Evolutionary conservation across 2,888 invertebrate species (phyloP).

Genomic region (Baccha elongata): DNA sequence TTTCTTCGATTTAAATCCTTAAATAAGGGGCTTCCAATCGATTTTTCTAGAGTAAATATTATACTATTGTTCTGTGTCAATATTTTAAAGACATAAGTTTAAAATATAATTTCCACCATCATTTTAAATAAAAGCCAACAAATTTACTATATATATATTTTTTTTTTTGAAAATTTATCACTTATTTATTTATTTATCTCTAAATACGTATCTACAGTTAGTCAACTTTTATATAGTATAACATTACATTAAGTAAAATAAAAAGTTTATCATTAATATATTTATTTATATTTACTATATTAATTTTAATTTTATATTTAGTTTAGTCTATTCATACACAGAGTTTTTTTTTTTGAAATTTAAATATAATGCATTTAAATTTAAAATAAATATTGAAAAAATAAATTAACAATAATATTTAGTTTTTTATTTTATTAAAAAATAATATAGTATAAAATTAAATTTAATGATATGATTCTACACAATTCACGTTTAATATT

Average conservation of each 20-base stretch:
- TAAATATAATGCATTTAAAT: slow-evolving; percentile 10
- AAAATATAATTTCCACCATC: too few relatives aligned
- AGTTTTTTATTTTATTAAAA: slow-evolving; percentile 5
- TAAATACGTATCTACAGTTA: slow-evolving; percentile 73
- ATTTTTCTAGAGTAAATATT: too few relatives aligned
- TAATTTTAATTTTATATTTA: slow-evolving; percentile 40
- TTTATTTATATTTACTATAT: slow-evolving; percentile 21
- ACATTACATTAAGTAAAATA: slow-evolving; percentile 70
- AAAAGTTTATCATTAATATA: slow-evolving; percentile 31
- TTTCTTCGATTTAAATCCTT: too few relatives aligned
- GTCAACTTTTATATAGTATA: slow-evolving; percentile 71
- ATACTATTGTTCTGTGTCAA: too few relatives aligned
- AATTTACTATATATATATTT: slow-evolving; percentile 24
- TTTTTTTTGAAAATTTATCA: slow-evolving; percentile 72
- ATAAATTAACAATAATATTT: slow-evolving; percentile 20
- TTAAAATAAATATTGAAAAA: slow-evolving; percentile 12
- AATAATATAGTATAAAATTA: slow-evolving; percentile 60
- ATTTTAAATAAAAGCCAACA: slow-evolving; percentile 6
- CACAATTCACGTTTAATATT: slow-evolving; percentile 57
- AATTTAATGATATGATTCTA: slow-evolving; percentile 71
- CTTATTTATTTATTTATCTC: slow-evolving; percentile 71
- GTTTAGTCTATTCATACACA: slow-evolving; percentile 59
- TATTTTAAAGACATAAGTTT: too few relatives aligned
- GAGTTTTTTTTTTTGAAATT: slow-evolving; percentile 26
- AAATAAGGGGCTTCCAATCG: too few relatives aligned